phyloP scores from a whole-genome alignment of 2,113 vertebrate genomes.

The Neolamprologus modestus region DNA sequence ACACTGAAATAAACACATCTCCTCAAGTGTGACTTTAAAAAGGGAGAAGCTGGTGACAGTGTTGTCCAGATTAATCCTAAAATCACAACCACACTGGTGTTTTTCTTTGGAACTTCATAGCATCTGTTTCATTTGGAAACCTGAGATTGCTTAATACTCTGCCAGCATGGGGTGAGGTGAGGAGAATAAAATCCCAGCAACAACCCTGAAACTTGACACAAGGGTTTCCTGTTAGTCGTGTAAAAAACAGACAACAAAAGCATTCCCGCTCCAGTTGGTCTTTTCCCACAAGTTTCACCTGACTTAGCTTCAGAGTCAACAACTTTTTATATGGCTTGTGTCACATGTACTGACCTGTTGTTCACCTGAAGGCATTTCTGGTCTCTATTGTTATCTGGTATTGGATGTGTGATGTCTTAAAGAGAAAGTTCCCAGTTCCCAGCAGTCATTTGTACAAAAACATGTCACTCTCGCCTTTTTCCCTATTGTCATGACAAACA shows the following conservation, averaged over 20 bases:
- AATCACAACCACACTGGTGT: background rate
- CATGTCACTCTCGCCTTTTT: background rate
- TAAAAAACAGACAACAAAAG: background rate
- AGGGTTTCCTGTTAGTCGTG: background rate
- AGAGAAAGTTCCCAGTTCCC: background rate
- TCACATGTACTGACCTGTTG: background rate
- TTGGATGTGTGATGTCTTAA: background rate
- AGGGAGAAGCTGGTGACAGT: background rate
- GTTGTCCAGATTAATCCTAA: background rate
- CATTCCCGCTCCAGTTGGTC: background rate
- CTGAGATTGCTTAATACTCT: background rate
- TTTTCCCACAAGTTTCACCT: slow-evolving; percentile 10
- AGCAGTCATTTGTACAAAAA: background rate
- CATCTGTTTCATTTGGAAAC: background rate
- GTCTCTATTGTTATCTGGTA: background rate
- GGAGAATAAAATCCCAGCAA: background rate
- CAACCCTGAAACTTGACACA: slow-evolving; percentile 4
- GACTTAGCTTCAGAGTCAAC: background rate
- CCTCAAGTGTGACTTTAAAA: background rate
- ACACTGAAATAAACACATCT: background rate
- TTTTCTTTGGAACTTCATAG: background rate
- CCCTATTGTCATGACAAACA: background rate
- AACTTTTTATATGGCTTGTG: background rate
- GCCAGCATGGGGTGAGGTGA: background rate
- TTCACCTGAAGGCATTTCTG: background rate